Evolutionary conservation across 2,113 vertebrate species (phyloP), one percentile per base, ranked within the genome.

Genomic region (Myiozetetes cayanensis): DNA sequence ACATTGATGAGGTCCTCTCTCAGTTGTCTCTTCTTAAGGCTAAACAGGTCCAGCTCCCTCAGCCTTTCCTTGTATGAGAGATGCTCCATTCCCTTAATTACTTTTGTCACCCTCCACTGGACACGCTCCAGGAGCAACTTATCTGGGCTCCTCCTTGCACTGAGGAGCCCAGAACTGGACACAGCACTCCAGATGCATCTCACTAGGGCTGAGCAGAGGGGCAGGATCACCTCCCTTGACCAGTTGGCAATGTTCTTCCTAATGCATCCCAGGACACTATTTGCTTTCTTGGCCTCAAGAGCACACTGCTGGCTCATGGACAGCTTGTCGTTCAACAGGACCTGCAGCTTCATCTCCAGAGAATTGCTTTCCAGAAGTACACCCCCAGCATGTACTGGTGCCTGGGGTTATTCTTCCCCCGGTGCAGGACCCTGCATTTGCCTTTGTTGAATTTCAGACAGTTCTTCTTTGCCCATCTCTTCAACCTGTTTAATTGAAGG

Each of bases 401-500:
- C 10, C 9, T 21, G 2, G 10, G 22, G 7, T 30, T 30, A 41
- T 22, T 75, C 21, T 9, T 65, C 6, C 4, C 35, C 35, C 56
- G 25, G 9, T 43, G 43, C 13, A 79, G 35, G 49, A 43, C 24
- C 2, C 20, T 46, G 37, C 7, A 61, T 0, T n/a, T 14, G 25
- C 12, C 9, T n/a, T 15, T 55, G 41, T 0, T 43, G 41, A 68
- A 62, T 55, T 35, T 55, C 41, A 90, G 47, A 23, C 5, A 4
- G 17, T 19, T 62, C 18, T 2, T 47, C 41, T 59, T 31, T 37
- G n/a, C 31, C 31, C 18, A 20, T 49, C 41, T 55, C 63, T 62
- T 35, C 55, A 49, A 0, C 4, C 63, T 62, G 12, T 2, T 0
- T 0, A 35, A 14, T 49, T 43, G 30, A 15, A 70, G n/a, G 22